Conservation (phyloP, 2,113 vertebrate genomes). For the Panurus biarmicus region DNA sequence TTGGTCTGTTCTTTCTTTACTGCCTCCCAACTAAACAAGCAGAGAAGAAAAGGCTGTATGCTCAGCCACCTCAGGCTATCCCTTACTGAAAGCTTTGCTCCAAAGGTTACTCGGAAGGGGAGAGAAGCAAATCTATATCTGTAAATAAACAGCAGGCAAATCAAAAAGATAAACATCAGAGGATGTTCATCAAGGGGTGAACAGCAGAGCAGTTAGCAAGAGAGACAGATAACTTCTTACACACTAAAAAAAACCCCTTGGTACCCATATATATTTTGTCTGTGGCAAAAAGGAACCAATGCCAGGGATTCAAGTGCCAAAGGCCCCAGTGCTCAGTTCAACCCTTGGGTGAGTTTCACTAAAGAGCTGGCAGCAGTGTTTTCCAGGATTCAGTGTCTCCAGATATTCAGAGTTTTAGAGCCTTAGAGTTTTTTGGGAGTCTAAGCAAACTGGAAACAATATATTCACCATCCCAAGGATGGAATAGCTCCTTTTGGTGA, state of each 20-base stretch:
- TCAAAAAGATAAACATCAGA: neutral
- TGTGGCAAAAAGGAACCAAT: neutral
- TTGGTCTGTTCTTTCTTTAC: neutral
- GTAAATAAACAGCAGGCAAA: constrained; percentile 9
- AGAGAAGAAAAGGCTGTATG: neutral
- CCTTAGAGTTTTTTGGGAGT: neutral
- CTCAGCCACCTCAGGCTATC: neutral
- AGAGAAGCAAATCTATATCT: neutral
- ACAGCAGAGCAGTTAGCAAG: neutral
- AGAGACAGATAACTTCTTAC: neutral
- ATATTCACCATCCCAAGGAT: neutral
- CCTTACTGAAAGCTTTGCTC: neutral
- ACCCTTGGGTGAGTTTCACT: neutral
- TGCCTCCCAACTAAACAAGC: neutral
- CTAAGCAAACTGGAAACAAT: neutral
- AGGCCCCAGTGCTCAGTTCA: neutral
- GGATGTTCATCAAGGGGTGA: neutral
- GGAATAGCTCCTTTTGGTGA: neutral
- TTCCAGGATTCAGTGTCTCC: neutral
- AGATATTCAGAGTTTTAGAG: neutral
- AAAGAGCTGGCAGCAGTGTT: neutral
- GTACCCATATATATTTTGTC: neutral
- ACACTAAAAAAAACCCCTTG: neutral
- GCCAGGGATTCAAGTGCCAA: neutral
- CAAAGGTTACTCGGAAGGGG: neutral